Percentiles rank a stretch among this genome's conserved stretches.
Evolutionary conservation across 2,888 invertebrate genomes (phyloP).

Genomic region (Cerastoderma edule): DNA sequence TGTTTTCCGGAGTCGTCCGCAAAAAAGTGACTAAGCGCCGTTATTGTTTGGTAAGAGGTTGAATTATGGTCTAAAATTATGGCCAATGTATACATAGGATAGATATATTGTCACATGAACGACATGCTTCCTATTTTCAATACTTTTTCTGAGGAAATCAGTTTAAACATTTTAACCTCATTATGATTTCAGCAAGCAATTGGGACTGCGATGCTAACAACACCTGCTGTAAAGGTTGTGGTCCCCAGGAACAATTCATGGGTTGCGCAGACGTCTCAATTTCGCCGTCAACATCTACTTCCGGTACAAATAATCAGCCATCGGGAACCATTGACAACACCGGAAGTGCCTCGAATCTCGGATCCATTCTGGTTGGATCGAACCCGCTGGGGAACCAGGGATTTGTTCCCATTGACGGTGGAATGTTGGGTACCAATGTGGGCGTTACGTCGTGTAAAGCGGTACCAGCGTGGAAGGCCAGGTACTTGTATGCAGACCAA

Average conservation of each 20-base stretch:
- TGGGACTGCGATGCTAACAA: constrained; percentile 64
- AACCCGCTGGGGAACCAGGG: constrained; percentile 8
- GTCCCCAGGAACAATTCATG: constrained; percentile 63
- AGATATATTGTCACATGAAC: no score
- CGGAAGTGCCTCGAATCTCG: neutral
- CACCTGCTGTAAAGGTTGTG: constrained; percentile 66
- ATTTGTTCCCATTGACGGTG: constrained; percentile 28
- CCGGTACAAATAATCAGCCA: constrained; percentile 3
- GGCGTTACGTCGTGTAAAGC: constrained; percentile 42
- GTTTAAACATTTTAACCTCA: no score
- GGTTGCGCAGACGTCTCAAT: constrained; percentile 58
- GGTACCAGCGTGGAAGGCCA: constrained; percentile 34
- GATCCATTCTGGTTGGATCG: neutral
- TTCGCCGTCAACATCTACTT: constrained; percentile 17
- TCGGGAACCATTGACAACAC: neutral
- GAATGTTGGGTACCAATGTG: neutral
- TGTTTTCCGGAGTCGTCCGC: no score
- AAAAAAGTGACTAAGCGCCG: no score
- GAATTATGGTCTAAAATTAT: no score
- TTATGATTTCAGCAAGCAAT: constrained; percentile 57
- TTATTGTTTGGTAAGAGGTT: no score
- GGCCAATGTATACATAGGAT: no score
- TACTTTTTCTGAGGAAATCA: no score
- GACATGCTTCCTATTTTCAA: no score
- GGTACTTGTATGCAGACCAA: constrained; percentile 46